These are phyloP conservation scores for Dendrophyllia cribrosa DNA, from an alignment of 64 coral and sea anemone species.

Conservation along the genomic window DNA sequence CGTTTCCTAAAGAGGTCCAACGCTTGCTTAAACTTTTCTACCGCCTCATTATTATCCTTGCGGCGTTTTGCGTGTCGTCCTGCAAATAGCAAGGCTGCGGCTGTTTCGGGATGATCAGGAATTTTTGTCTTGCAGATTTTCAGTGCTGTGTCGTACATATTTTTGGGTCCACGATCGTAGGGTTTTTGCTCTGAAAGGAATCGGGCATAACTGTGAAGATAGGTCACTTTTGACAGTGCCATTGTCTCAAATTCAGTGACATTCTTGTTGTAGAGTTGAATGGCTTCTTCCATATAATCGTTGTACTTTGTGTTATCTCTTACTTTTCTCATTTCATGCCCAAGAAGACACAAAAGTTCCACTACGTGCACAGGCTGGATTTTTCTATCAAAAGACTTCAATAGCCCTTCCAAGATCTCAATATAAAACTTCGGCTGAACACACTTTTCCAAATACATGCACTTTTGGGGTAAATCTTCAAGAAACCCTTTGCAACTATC, in stretches of 20 bases:
- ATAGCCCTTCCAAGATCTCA: not conserved
- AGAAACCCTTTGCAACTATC: not conserved
- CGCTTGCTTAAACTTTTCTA: not conserved
- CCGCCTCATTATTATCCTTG: not conserved
- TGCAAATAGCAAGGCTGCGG: not conserved
- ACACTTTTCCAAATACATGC: conserved; percentile 37
- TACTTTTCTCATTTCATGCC: conserved; percentile 46
- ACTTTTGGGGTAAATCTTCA: not conserved
- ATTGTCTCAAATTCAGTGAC: not conserved
- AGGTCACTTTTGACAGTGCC: not conserved
- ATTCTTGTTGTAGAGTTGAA: not conserved
- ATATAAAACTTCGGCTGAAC: conserved; percentile 19
- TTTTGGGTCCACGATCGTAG: too few relatives aligned
- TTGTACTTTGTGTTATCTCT: conserved; percentile 9
- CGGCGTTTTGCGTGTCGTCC: not conserved
- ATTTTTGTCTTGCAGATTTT: not conserved
- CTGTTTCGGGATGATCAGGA: conserved; percentile 10
- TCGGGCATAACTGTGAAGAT: conserved; percentile 23
- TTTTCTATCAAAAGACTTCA: not conserved
- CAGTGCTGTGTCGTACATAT: not conserved
- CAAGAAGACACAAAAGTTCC: conserved; percentile 39
- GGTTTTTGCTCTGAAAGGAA: not conserved
- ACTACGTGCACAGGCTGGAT: not conserved
- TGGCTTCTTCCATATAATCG: conserved; percentile 1
- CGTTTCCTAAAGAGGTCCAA: not conserved